phyloP scores from a whole-genome alignment of 2,797 vertebrate species.

The Poliocrania exsul region DNA sequence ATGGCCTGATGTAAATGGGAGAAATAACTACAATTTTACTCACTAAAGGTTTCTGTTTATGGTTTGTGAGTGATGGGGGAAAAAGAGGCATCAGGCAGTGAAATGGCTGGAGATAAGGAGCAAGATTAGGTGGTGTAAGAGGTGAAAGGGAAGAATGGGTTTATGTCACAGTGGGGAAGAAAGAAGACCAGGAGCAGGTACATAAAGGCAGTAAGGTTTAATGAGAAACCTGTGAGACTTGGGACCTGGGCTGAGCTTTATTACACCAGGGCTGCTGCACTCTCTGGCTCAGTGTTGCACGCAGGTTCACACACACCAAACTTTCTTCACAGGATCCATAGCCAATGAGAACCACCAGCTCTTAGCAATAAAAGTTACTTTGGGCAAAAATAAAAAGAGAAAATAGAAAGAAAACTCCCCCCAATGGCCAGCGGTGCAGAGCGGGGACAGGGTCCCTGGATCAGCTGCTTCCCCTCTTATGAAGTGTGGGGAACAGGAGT shows the following conservation, averaged over 20 bases:
- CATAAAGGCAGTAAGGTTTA: not conserved
- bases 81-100: not conserved
- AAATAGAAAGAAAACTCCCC: not conserved
- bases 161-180: not conserved
- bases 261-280: not conserved
- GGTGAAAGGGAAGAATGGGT: not conserved
- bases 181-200: not conserved
- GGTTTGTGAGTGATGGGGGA: not conserved
- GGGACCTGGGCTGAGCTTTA: not conserved
- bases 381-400: not conserved
- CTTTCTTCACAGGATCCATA: not conserved
- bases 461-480: not conserved
- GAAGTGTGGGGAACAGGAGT: not conserved
- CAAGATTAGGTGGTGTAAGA: not conserved
- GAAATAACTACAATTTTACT: not conserved
- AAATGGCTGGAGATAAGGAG: not conserved
- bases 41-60: not conserved
- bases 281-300: not conserved
- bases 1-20: not conserved
- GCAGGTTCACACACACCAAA: not conserved
- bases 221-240: not conserved
- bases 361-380: not conserved
- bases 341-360: rapidly evolving
- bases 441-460: not conserved
- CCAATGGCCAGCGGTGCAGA: not conserved